Conservation (phyloP, 2,113 vertebrate genomes). For the Hemichromis elongatus region DNA sequence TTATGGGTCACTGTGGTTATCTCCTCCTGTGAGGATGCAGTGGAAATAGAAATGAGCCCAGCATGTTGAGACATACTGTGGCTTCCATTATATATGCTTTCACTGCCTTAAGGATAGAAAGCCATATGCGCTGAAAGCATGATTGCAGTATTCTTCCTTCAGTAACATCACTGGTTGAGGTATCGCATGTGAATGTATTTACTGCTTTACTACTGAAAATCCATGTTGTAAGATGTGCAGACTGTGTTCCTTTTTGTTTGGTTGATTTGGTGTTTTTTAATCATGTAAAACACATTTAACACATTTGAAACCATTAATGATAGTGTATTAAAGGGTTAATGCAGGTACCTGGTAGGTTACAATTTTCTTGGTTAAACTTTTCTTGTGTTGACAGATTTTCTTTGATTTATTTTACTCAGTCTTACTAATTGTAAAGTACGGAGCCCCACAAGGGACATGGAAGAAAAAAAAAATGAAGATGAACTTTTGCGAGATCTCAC, state of each 20-base stretch:
- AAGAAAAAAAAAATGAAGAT: no score
- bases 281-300: background rate
- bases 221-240: background rate
- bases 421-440: background rate
- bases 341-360: background rate
- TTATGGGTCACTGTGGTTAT: conserved; percentile 19
- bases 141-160: background rate
- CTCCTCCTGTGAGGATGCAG: conserved; percentile 21
- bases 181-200: conserved; percentile 12
- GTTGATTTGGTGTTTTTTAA: background rate
- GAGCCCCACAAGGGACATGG: no score
- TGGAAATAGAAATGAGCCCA: conserved; percentile 20
- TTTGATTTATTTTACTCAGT: background rate
- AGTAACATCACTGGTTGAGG: conserved; percentile 18
- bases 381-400: background rate
- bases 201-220: conserved; percentile 3
- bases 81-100: conserved; percentile 1
- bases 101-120: background rate
- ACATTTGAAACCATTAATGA: background rate
- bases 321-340: background rate
- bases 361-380: background rate
- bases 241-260: background rate
- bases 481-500: no score
- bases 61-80: background rate
- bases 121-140: background rate